Evolutionary conservation across 2,888 invertebrate species (phyloP), one percentile per base, ranked within the genome.

Genomic region (Osedax frankpressi): DNA sequence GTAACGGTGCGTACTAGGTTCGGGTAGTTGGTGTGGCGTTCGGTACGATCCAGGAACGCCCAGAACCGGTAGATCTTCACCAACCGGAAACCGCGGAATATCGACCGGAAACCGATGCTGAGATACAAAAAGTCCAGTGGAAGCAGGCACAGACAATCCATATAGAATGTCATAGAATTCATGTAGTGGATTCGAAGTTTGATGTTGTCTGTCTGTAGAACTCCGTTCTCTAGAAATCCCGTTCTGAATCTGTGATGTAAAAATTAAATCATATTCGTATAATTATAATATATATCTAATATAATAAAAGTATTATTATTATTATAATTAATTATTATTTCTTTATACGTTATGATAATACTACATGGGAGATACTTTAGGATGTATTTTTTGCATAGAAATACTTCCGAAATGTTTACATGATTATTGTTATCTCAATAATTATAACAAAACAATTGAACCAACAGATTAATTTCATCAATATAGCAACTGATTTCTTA

Each of bases 41-140:
- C 97, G 74, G 95, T 96, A 80, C 95, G 89, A 87, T 97, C 96
- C 90, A 96, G 91, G 86, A 96, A 96, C 81, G 93, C 92, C 95
- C 95, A 96, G 86, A 95, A 96, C 29, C 94, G 89, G 87, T 96
- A 96, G 84, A 96, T 94, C 86, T 96, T 96, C 80, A 95, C 94
- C 82, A 97, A 89, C 77, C 96, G 91, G 87, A 94, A 94, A 83
- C 93, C 92, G 81, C 96, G 90, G 80, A 97, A 87, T 82, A 95
- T 93, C 81, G 95, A 96, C 87, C 94, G 94, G 81, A 86, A 87
- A 79, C 93, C 95, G 86, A 97, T 93, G 86, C 95, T 95, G 83
- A 97, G 88, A 87, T 97, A 97, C 81, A 97, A 90, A 88, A 95
- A 94, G 88, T 97, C 97, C 85, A 97, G 88, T 79, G 97, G 97